Evolutionary conservation across 2,888 invertebrate genomes (phyloP).

Genomic region (Steinernema scapterisci): DNA sequence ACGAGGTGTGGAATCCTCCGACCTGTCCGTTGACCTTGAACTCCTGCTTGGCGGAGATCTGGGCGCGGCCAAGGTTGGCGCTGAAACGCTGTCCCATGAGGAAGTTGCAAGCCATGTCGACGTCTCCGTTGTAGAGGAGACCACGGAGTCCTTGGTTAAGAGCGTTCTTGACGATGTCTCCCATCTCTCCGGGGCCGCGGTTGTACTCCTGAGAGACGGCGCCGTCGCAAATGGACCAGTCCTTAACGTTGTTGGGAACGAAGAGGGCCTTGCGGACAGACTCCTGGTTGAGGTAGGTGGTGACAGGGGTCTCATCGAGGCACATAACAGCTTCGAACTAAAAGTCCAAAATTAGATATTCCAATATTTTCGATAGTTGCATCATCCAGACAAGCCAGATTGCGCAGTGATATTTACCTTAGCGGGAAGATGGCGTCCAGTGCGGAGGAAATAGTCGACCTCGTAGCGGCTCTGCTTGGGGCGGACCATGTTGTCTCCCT

Average conservation of each 20-base stretch:
- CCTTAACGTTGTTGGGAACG: constrained; percentile 55
- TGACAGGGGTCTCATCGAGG: constrained; percentile 63
- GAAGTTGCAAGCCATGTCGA: constrained; percentile 62
- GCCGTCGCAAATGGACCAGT: constrained; percentile 65
- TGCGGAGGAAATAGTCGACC: background rate
- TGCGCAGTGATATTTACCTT: background rate
- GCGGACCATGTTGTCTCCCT: constrained; percentile 44
- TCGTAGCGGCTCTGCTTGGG: constrained; percentile 23
- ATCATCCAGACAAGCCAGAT: too few relatives aligned
- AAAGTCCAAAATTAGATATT: constrained; percentile 23
- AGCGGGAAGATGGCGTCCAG: constrained; percentile 32
- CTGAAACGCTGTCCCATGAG: constrained; percentile 66
- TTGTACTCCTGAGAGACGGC: constrained; percentile 62
- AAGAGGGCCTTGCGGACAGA: constrained; percentile 57
- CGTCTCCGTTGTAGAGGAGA: constrained; percentile 66
- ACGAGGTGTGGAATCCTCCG: constrained; percentile 68
- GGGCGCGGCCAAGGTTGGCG: constrained; percentile 50
- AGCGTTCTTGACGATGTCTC: constrained; percentile 63
- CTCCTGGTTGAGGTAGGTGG: constrained; percentile 59
- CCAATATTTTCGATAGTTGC: too few relatives aligned
- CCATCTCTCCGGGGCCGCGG: constrained; percentile 61
- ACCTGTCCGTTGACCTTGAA: constrained; percentile 68
- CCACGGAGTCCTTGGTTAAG: constrained; percentile 60
- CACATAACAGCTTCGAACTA: constrained; percentile 60
- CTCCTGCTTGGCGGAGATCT: constrained; percentile 59